These are phyloP conservation scores for Phalera bucephala DNA, from an alignment of 2,888 invertebrate species.

Conservation along the genomic window DNA sequence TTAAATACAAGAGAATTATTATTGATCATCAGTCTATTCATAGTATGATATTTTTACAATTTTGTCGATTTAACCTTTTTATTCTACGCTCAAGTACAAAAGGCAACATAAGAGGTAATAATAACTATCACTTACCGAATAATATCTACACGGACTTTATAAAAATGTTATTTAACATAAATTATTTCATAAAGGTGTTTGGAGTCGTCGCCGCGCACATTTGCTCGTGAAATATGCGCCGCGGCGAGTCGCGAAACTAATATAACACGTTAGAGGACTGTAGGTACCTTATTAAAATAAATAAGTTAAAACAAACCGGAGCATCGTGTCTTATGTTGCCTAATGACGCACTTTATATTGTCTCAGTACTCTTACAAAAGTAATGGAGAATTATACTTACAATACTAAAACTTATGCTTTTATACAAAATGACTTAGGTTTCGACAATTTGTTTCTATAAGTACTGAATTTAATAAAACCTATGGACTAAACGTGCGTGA, in stretches of 20 bases:
- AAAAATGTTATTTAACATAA: constrained; percentile 69
- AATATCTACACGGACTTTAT: constrained; percentile 66
- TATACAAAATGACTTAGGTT: constrained; percentile 84
- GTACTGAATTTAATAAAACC: constrained; percentile 71
- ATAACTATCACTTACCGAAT: constrained; percentile 56
- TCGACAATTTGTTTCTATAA: constrained; percentile 82
- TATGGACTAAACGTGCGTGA: constrained; percentile 78
- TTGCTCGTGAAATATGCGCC: constrained; percentile 30
- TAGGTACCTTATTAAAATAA: constrained; percentile 65
- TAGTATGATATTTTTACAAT: constrained; percentile 80
- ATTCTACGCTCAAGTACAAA: constrained; percentile 62
- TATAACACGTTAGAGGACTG: constrained; percentile 43
- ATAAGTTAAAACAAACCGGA: constrained; percentile 75
- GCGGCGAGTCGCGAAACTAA: constrained; percentile 37
- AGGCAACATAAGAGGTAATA: constrained; percentile 75
- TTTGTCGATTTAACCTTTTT: constrained; percentile 77
- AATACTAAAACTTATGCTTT: constrained; percentile 75
- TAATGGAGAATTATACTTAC: constrained; percentile 80
- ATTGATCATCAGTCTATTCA: constrained; percentile 83
- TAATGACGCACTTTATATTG: constrained; percentile 64
- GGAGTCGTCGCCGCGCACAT: constrained; percentile 39
- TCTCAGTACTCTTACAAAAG: constrained; percentile 74
- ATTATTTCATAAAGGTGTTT: constrained; percentile 56
- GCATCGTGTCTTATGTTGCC: constrained; percentile 71
- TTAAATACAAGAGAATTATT: constrained; percentile 80